Evolutionary conservation across 2,797 vertebrate species (phyloP), one percentile per base, ranked within the genome.

Genomic region (Gymnocypris eckloni): DNA sequence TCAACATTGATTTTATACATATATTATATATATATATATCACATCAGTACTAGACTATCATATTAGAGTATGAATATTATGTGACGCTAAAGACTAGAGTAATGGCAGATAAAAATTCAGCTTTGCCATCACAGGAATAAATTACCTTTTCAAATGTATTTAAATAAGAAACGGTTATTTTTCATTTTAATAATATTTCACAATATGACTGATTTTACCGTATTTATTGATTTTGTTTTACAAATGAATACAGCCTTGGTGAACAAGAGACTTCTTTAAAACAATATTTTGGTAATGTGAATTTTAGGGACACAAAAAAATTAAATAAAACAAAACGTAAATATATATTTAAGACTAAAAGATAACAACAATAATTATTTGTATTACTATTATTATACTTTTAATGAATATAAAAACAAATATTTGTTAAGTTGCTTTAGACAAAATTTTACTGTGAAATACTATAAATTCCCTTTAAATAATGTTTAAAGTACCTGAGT

Each of bases 401-500:
- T 56, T 56, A 8, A 54, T 20, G 20, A 56, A 22, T 56, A 22
- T 22, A 2, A 59, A n/a, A 66, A 66, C 16, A 3, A 33, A 33
- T 7, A 2, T 33, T 16, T 33, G 59, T 61, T 11, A 33, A 33
- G 13, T 66, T 67, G 28, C 64, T 37, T 67, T 67, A 67, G 28
- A 67, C 28, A 33, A 33, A 67, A 66, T 16, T 66, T 6, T 8
- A 33, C 64, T 66, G 28, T 33, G 28, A 66, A 66, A 66, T 16
- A 12, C 59, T 61, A 61, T 16, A 22, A 20, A 52, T 76, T 76
- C 28, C 11, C 20, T 10, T 33, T 4, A 52, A 52, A 33, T 52
- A 52, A 33, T 33, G 22, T 33, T 20, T 37, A 50, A 25, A 91
- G 45, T 94, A 99, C 98, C 98, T 99, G 98, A 12, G 98, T 99